These are phyloP conservation scores for Euzetes globulus DNA, from an alignment of 2,888 invertebrate species.

Conservation along the genomic window DNA sequence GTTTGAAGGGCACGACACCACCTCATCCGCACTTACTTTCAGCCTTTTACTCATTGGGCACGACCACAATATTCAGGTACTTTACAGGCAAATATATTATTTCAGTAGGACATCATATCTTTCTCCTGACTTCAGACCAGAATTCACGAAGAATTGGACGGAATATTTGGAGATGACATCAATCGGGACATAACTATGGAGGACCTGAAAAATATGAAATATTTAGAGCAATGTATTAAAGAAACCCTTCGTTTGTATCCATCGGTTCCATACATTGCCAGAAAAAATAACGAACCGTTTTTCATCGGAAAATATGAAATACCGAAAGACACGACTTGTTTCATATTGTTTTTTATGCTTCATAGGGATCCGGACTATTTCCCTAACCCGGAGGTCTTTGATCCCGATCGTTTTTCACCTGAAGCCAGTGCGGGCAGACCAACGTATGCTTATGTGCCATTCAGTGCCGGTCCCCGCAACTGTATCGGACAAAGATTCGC, in stretches of 20 bases:
- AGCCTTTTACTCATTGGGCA: not conserved
- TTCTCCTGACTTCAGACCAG: not conserved
- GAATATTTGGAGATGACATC: conserved; percentile 23
- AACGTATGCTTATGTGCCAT: conserved; percentile 29
- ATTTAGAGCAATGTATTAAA: conserved; percentile 27
- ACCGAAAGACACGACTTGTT: conserved; percentile 9
- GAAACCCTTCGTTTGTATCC: conserved; percentile 27
- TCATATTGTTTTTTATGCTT: not conserved
- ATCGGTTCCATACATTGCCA: conserved; percentile 14
- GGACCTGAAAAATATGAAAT: conserved; percentile 4
- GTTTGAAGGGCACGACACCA: conserved; percentile 39
- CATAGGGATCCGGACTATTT: not conserved
- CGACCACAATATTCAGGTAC: conserved; percentile 14
- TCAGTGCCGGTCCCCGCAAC: conserved; percentile 22
- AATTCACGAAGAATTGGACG: conserved; percentile 29
- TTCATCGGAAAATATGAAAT: not conserved
- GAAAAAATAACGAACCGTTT: not conserved
- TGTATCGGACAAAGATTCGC: conserved; percentile 28
- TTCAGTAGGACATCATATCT: not conserved
- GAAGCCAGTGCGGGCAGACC: not conserved
- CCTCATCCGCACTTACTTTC: not conserved
- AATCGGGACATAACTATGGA: conserved; percentile 10
- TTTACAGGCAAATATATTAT: not conserved
- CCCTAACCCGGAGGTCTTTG: conserved; percentile 8
- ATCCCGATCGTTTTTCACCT: not conserved